Base-by-base conservation (phyloP, 2,113 vertebrate species). In the Tylochromis polylepis region DNA sequence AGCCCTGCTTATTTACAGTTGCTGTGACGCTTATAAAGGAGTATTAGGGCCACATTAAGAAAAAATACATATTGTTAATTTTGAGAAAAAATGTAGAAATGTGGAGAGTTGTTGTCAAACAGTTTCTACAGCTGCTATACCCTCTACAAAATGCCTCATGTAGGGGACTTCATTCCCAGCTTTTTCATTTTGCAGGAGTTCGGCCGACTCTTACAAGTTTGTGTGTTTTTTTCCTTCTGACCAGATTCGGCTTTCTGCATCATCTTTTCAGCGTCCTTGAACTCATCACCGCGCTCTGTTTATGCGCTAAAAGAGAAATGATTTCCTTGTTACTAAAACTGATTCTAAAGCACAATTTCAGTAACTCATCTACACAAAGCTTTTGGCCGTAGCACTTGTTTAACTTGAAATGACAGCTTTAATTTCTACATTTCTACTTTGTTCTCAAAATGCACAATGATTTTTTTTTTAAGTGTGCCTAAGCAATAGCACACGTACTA, bases 231-330 rank as follows among this genome's bases (percentile, higher is more conserved):
- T 65, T 65, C 34, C 60, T 65, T 65, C 34, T n/a, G 60, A 31
- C 31, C 31, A 31, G 4, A 65, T 65, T 1, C 60, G 38, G 11
- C 11, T 38, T 65, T 0, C 11, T 8, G 60, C 34, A 1, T 11
- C 60, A 65, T 65, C 60, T 65, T 65, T 65, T 38, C 34, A 65
- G 8, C 6, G 20, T 65, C 20, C 60, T 65, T n/a, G 34, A 65
- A 14, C 34, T 38, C 34, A 65, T 62, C 11, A 62, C 38, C 2
- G 0, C 0, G 1, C 60, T 38, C 60, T 2, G 11, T n/a, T 65
- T 38, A 38, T 65, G 2, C 12, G 34, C 60, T 8, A n/a, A n/a
- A 11, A 65, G 20, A 65, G 60, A 8, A 65, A n/a, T 38, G 1
- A 38, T 38, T 65, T 65, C 60, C 60, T 65, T 65, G 11, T 14